Conservation (phyloP, 2,888 invertebrate genomes). For the Pseudococcus viburni region DNA sequence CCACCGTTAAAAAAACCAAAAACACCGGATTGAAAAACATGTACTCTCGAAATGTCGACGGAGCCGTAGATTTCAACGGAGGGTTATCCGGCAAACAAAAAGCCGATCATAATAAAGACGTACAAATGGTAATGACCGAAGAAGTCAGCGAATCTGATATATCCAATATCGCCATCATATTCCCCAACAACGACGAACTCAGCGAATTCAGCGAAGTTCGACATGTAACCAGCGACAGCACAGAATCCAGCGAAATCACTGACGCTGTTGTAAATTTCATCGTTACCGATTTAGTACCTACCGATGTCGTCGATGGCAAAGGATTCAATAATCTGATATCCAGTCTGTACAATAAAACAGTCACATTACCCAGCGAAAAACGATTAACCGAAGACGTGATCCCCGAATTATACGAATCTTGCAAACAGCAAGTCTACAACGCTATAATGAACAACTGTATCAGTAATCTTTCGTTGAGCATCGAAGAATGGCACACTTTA, state of each 20-base stretch:
- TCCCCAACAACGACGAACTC: slow-evolving; percentile 70
- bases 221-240: not conserved
- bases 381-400: slow-evolving; percentile 73
- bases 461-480: slow-evolving; percentile 71
- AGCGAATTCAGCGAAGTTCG: slow-evolving; percentile 24
- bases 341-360: slow-evolving; percentile 72
- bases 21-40: slow-evolving; percentile 69
- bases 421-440: slow-evolving; percentile 69
- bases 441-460: slow-evolving; percentile 67
- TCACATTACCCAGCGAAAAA: slow-evolving; percentile 68
- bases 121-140: slow-evolving; percentile 72
- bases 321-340: slow-evolving; percentile 73
- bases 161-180: slow-evolving; percentile 71
- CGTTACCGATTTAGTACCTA: slow-evolving; percentile 73
- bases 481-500: slow-evolving; percentile 73
- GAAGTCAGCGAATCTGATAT: slow-evolving; percentile 70
- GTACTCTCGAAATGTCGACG: slow-evolving; percentile 72
- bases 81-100: not conserved
- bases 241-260: slow-evolving; percentile 69
- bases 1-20: not conserved
- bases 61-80: slow-evolving; percentile 71
- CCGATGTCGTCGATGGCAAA: slow-evolving; percentile 73
- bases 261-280: slow-evolving; percentile 73
- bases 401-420: slow-evolving; percentile 72
- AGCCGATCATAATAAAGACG: slow-evolving; percentile 69